Conservation (phyloP, 2,888 invertebrate genomes). For the Lithophane socia region DNA sequence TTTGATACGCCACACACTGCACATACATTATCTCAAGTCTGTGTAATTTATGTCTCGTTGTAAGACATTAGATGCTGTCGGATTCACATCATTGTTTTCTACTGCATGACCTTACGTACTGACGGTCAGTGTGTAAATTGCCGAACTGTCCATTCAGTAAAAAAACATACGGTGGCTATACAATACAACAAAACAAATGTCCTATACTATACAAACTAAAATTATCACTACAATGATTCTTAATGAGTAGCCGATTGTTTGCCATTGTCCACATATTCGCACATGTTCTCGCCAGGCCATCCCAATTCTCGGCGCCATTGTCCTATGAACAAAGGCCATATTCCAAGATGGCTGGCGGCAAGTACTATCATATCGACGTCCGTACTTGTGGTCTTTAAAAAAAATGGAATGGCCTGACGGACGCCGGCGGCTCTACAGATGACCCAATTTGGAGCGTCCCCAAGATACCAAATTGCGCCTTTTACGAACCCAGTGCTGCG, state of each 20-base stretch:
- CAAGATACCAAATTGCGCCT: slow-evolving; percentile 75
- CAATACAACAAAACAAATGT: slow-evolving; percentile 60
- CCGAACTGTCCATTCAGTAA: slow-evolving; percentile 42
- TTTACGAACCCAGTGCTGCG: slow-evolving; percentile 70
- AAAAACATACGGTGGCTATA: slow-evolving; percentile 51
- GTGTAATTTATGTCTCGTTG: slow-evolving; percentile 35
- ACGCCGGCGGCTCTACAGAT: slow-evolving; percentile 45
- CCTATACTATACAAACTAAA: slow-evolving; percentile 63
- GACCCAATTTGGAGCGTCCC: slow-evolving; percentile 75
- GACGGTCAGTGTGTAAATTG: slow-evolving; percentile 49
- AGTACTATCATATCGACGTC: slow-evolving; percentile 65
- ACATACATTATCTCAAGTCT: slow-evolving; percentile 36
- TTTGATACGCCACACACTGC: slow-evolving; percentile 17
- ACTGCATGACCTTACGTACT: slow-evolving; percentile 41
- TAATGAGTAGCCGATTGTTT: slow-evolving; percentile 80
- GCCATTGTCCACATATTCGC: slow-evolving; percentile 78
- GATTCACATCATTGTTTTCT: slow-evolving; percentile 54
- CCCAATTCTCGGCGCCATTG: slow-evolving; percentile 85
- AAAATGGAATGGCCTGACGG: slow-evolving; percentile 56
- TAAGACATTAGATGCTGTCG: slow-evolving; percentile 23
- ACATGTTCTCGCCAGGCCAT: slow-evolving; percentile 77
- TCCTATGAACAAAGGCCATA: slow-evolving; percentile 81
- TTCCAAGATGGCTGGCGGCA: slow-evolving; percentile 74
- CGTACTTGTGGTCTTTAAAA: slow-evolving; percentile 62
- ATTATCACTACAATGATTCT: slow-evolving; percentile 68